Evolutionary conservation across 1,140 invertebrate genomes (phyloP).

Genomic region (Chrysopa pallens): DNA sequence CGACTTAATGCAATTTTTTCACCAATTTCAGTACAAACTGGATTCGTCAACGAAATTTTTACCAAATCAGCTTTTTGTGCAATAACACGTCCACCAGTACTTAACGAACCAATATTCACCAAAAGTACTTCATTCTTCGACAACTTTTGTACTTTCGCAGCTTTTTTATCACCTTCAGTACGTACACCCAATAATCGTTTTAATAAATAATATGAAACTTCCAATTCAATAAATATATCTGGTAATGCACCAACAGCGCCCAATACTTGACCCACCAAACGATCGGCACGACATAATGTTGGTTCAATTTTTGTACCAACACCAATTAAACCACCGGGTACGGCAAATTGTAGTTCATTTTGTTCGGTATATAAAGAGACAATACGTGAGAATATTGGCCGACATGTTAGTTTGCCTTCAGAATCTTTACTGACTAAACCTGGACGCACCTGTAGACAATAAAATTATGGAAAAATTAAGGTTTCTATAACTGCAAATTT

Average conservation of each 20-base stretch:
- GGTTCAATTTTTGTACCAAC: constrained; percentile 99
- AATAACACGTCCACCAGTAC: constrained; percentile 89
- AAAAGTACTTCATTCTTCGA: constrained; percentile 79
- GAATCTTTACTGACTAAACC: constrained; percentile 91
- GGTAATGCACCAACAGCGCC: constrained; percentile 94
- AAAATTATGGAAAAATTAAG: too few species aligned
- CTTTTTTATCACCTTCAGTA: constrained; percentile 98
- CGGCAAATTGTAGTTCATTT: constrained; percentile 96
- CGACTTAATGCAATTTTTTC: constrained; percentile 97
- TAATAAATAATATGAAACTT: constrained; percentile 91
- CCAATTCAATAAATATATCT: constrained; percentile 94
- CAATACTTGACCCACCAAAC: constrained; percentile 94
- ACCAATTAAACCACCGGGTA: constrained; percentile 95
- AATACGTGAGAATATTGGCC: constrained; percentile 91
- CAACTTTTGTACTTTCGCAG: constrained; percentile 86
- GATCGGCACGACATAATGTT: constrained; percentile 91
- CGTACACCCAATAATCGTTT: constrained; percentile 90
- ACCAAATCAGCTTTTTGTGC: constrained; percentile 96
- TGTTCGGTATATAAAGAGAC: constrained; percentile 98
- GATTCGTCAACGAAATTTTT: constrained; percentile 91
- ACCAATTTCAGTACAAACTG: constrained; percentile 95
- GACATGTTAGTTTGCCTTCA: constrained; percentile 89
- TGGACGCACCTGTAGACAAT: constrained; percentile 84
- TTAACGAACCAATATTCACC: constrained; percentile 97
- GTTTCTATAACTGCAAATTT: too few species aligned